Evolutionary conservation across 2,888 invertebrate species (phyloP), one percentile per base, ranked within the genome.

Genomic region (Vanessa cardui): DNA sequence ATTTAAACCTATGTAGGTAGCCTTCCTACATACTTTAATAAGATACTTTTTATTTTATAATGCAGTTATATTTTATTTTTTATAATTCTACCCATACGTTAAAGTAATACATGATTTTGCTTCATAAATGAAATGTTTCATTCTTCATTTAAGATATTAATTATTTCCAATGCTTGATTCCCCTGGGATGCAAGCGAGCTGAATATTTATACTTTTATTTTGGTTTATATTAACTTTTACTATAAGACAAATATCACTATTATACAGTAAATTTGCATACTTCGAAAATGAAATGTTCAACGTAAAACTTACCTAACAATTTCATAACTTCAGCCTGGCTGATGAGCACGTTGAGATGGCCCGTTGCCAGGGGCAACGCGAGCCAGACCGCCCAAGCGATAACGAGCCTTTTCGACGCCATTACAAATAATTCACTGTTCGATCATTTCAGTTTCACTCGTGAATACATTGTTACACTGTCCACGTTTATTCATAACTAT

Each of bases 251-350:
- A 20, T 7, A 20, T 9, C 49, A 20, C 8, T 49, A 49, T 49
- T 39, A 12, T 0, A 39, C 5, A n/a, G 31, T 31, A 21, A n/a
- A 61, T 49, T 65, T 58, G 52, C 58, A 64, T 52, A 68, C 33
- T 44, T 60, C 15, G 50, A 60, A 52, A 61, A 54, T 54, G 58
- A 58, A 21, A 64, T 64, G 49, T 61, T 54, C 26, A 61, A 47
- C 68, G 76, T 70, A 65, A 67, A 69, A 89, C 95, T 95, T 91
- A 96, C 96, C 96, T 88, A 96, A 90, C 79, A 96, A 93, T 92
- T 96, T 96, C 94, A 95, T 95, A 83, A 96, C 96, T 93, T 96
- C 96, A 74, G 95, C 94, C 86, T 96, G 95, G 87, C 96, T 96
- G 92, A 96, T 96, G 90, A 96, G 96, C 82, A 96, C 94, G 90